Evolutionary conservation across 2,888 invertebrate genomes (phyloP).

Genomic region (Congeria kusceri): DNA sequence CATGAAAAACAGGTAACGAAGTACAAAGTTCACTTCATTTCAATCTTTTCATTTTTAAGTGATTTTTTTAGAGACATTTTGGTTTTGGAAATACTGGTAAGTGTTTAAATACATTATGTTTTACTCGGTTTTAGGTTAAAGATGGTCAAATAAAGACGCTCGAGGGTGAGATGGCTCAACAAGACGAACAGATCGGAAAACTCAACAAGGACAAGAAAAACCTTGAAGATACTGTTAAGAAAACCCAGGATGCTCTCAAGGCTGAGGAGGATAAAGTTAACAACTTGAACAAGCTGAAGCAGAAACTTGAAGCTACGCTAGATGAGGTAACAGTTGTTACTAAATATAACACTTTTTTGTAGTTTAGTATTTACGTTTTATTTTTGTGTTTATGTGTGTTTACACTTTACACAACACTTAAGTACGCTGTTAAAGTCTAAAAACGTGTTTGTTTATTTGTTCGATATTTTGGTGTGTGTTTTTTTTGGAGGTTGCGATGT

Average conservation of each 20-base stretch:
- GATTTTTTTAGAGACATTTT: no score
- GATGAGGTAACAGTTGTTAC: conserved; percentile 13
- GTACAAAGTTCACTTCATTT: conserved; percentile 87
- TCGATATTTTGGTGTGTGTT: no score
- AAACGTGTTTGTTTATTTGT: no score
- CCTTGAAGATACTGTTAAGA: conserved; percentile 91
- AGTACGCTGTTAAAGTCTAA: no score
- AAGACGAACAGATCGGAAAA: conserved; percentile 99
- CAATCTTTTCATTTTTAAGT: no score
- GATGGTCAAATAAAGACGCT: conserved; percentile 94
- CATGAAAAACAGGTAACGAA: conserved; percentile 93
- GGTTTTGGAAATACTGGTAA: no score
- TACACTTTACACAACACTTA: no score
- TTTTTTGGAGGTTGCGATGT: no score
- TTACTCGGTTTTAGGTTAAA: conserved; percentile 89
- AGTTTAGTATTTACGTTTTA: no score
- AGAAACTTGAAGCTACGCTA: conserved; percentile 20
- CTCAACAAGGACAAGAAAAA: conserved; percentile 99
- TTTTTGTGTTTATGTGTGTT: no score
- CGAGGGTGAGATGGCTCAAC: conserved; percentile 98
- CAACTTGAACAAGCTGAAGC: conserved; percentile 99
- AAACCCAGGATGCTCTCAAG: conserved; percentile 86
- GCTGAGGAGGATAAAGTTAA: conserved; percentile 99
- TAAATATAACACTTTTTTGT: conserved; percentile 1
- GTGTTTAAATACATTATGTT: no score